Base-by-base conservation (phyloP, 2,797 vertebrate genomes). In the Enteromius trimaculatus region DNA sequence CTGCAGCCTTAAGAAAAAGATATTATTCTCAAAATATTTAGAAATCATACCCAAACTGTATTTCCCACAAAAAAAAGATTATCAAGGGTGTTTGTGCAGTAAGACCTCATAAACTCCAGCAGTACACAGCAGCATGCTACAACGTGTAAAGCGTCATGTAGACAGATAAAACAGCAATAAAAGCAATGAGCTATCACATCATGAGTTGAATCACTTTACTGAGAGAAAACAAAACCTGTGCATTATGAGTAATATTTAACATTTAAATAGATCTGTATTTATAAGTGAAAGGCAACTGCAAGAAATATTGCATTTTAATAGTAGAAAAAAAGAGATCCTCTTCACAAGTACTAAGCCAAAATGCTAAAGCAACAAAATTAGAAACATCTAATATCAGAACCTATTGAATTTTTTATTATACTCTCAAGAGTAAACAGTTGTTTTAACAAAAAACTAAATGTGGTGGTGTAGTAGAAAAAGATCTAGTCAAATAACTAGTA, bases 81-180 rank as follows among this genome's bases (percentile, higher is more conserved):
- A 7, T 42, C n/a, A 29, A 34, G 26, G 23, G n/a, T 44, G 34
- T 44, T 14, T 31, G 1, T 64, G 23, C 66, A 58, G 66, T 29
- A 26, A 77, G 7, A 60, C 53, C 68, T 34, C 13, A 68, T 58
- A 62, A 72, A 81, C 68, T 58, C 17, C 29, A 37, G 49, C 39
- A 58, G 55, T 11, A 47, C 39, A 71, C 19, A 62, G 13, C 5
- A 6, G 31, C 79, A 80, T 34, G 26, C 62, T 34, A 34, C 39
- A 47, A 62, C 79, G 71, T 10, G 34, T 64, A 55, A 9, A 39
- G 16, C 11, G 2, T 31, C n/a, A 31, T 42, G 65, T 29, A 58
- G 51, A 42, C 34, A 42, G 65, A 80, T 23, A 44, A 62, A 64
- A 29, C n/a, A 55, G 65, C n/a, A 4, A 58, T 17, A 42, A 71